Percentiles rank a stretch among this genome's conserved stretches.
These are phyloP conservation scores for Troglohyphantes excavatus DNA, from an alignment of 2,888 invertebrate species.

Conservation along the genomic window DNA sequence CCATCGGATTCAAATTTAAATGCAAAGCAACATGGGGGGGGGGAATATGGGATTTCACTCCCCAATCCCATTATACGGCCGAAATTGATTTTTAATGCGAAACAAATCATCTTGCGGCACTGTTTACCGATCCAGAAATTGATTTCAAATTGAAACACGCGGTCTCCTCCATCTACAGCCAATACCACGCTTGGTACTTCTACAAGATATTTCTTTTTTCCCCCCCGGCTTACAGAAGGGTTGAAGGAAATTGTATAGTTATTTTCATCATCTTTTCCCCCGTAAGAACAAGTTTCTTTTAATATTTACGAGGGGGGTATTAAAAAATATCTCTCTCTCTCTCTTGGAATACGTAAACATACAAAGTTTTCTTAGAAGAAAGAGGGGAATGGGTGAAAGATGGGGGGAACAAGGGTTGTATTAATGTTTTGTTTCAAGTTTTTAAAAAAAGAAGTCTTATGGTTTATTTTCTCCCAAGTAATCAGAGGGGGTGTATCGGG, in stretches of 20 bases:
- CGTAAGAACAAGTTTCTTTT: slow-evolving; percentile 24
- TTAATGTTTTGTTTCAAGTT: not conserved
- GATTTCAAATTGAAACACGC: slow-evolving; percentile 66
- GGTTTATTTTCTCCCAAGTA: not conserved
- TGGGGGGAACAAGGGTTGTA: not conserved
- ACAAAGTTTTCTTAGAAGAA: not conserved
- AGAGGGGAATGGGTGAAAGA: not conserved
- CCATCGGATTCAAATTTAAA: slow-evolving; percentile 66
- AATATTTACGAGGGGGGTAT: slow-evolving; percentile 40
- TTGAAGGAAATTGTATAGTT: slow-evolving; percentile 35
- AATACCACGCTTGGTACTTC: not conserved
- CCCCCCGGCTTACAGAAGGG: not conserved
- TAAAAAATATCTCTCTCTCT: slow-evolving; percentile 38
- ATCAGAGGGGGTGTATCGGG: not conserved
- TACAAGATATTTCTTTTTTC: not conserved
- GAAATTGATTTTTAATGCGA: slow-evolving; percentile 72
- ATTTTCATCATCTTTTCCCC: not conserved
- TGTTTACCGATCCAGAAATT: slow-evolving; percentile 58
- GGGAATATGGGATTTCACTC: slow-evolving; percentile 14
- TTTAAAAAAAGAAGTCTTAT: not conserved
- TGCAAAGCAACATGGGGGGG: slow-evolving; percentile 31
- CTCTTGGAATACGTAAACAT: not conserved
- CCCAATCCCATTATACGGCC: slow-evolving; percentile 39
- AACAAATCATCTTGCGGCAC: slow-evolving; percentile 56
- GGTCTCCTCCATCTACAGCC: not conserved